phyloP scores from a whole-genome alignment of 2,797 vertebrate species.

The Lates japonicus region DNA sequence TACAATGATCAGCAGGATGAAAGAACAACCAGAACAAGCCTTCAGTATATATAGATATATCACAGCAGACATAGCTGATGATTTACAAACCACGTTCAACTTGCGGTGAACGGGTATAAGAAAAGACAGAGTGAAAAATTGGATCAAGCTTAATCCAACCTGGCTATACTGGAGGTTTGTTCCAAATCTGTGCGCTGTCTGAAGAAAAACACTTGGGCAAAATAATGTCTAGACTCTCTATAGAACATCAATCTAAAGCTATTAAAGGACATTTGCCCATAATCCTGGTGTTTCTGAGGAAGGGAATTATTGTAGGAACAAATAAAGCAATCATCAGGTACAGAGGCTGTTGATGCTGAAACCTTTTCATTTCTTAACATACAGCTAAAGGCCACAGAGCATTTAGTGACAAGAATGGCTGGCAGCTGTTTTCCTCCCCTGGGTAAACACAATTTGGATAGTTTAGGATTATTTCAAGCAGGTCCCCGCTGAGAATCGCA shows the following conservation, averaged over 20 bases:
- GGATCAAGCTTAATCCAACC: constrained; percentile 24
- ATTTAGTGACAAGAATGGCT: constrained; percentile 15
- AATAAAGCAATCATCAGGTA: constrained; percentile 31
- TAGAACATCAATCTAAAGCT: constrained; percentile 12
- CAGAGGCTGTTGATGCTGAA: background rate
- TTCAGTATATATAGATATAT: background rate
- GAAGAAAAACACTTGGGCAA: constrained; percentile 18
- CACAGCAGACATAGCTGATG: background rate
- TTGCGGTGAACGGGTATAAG: constrained; percentile 1
- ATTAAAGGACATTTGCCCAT: constrained; percentile 9
- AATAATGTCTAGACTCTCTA: background rate
- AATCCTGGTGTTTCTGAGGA: background rate
- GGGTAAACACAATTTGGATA: constrained; percentile 40
- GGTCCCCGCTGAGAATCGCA: constrained; percentile 15
- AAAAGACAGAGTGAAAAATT: constrained; percentile 2
- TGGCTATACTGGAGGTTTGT: constrained; percentile 5
- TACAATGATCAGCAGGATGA: background rate
- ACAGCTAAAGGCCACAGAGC: constrained; percentile 15
- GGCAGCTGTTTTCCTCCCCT: constrained; percentile 20
- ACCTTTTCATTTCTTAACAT: constrained; percentile 28
- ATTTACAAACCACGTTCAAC: background rate
- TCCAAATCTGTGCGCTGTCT: background rate
- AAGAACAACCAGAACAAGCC: background rate
- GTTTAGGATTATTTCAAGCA: constrained; percentile 35
- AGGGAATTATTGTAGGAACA: constrained; percentile 2